Conservation (phyloP, 2,797 vertebrate genomes). For the Rhinatrema bivittatum region DNA sequence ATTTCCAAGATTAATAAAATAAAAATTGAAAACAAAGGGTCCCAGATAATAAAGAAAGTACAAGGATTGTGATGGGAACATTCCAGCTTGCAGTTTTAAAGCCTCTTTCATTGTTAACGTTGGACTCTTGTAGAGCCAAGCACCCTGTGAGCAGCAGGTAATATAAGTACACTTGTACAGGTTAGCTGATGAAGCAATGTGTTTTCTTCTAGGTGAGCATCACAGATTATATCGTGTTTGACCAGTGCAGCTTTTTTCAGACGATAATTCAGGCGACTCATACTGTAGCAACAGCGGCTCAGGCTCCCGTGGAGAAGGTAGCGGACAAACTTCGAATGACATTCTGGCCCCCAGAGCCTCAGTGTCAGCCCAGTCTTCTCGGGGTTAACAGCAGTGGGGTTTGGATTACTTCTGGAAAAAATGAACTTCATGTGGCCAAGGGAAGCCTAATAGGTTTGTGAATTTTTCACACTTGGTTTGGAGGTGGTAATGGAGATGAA, state of each 20-base stretch:
- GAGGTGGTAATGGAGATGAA: too few species aligned
- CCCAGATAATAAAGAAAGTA: too few species aligned
- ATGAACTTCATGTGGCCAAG: conserved; percentile 87
- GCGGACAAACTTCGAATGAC: conserved; percentile 79
- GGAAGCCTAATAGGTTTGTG: conserved; percentile 81
- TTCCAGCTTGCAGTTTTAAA: too few species aligned
- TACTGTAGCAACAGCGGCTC: conserved; percentile 79
- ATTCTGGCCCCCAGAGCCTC: conserved; percentile 88
- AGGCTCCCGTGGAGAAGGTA: conserved; percentile 84
- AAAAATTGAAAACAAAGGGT: too few species aligned
- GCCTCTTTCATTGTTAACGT: too few species aligned
- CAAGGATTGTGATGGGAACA: too few species aligned
- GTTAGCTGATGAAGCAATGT: too few species aligned
- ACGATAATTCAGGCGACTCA: conserved; percentile 87
- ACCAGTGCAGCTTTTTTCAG: conserved; percentile 90
- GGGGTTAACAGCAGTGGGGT: conserved; percentile 76
- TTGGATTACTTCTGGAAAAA: conserved; percentile 92
- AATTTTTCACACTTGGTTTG: too few species aligned
- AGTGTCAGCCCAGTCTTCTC: conserved; percentile 85
- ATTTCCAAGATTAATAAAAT: too few species aligned
- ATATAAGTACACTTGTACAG: too few species aligned
- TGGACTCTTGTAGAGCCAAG: too few species aligned
- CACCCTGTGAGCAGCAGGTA: too few species aligned
- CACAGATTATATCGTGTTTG: conserved; percentile 95
- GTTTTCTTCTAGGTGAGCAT: conserved; percentile 75